phyloP scores from a whole-genome alignment of 2,888 invertebrate genomes.

The Malthinus flaveolus region DNA sequence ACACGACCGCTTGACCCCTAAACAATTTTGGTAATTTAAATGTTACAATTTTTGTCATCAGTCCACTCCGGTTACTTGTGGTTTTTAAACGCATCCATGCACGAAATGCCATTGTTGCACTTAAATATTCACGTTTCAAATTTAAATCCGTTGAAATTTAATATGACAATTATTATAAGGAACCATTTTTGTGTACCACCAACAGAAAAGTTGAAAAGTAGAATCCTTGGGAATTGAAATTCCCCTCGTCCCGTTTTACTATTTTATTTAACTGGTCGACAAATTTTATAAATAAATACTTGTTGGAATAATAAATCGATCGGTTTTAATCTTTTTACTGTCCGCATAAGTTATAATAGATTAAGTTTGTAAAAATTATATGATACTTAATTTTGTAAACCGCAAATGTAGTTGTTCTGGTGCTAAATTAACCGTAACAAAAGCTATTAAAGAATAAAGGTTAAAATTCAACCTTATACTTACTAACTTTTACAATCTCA shows the following conservation, averaged over 20 bases:
- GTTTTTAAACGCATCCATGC: slow-evolving; percentile 48
- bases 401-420: slow-evolving; percentile 5
- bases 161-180: slow-evolving; percentile 47
- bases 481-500: background rate
- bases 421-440: slow-evolving; percentile 5
- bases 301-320: background rate
- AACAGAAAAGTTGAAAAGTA: slow-evolving; percentile 36
- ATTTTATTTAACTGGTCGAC: background rate
- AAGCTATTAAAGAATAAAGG: slow-evolving; percentile 6
- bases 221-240: slow-evolving; percentile 20
- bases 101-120: slow-evolving; percentile 46
- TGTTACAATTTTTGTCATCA: slow-evolving; percentile 43
- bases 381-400: slow-evolving; percentile 4
- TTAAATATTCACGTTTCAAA: slow-evolving; percentile 42
- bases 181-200: slow-evolving; percentile 44
- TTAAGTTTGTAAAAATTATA: slow-evolving; percentile 3
- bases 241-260: background rate
- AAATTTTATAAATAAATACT: too few species aligned
- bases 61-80: slow-evolving; percentile 48
- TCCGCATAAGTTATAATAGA: background rate
- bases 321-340: background rate
- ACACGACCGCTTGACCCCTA: slow-evolving; percentile 3
- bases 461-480: slow-evolving; percentile 2
- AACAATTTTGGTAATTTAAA: slow-evolving; percentile 35
- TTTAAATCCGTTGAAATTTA: slow-evolving; percentile 46